Evolutionary conservation across 2,888 invertebrate genomes (phyloP).

Genomic region (Megalurothrips usitatus): DNA sequence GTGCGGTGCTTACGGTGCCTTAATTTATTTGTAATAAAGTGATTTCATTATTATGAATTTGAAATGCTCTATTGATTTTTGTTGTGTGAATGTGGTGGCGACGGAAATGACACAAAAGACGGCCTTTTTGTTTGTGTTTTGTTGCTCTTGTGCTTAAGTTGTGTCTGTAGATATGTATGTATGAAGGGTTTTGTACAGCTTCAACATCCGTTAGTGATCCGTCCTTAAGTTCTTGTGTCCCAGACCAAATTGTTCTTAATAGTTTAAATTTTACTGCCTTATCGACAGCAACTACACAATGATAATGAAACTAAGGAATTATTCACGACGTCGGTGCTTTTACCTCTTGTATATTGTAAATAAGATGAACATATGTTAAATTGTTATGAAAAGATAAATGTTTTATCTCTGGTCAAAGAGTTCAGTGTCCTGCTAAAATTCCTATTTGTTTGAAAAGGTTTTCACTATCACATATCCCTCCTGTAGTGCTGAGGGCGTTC

Average conservation of each 20-base stretch:
- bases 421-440: no score
- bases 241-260: background rate
- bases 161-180: background rate
- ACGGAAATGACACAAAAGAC: no score
- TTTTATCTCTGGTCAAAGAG: background rate
- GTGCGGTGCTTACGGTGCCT: background rate
- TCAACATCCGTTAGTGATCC: background rate
- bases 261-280: background rate
- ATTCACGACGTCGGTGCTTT: no score
- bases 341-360: no score
- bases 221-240: background rate
- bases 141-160: background rate
- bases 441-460: background rate
- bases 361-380: background rate
- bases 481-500: background rate
- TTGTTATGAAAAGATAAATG: background rate
- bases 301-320: no score
- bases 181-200: background rate
- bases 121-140: background rate
- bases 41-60: no score
- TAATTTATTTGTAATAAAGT: background rate
- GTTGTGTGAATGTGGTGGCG: no score
- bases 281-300: no score
- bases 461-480: background rate
- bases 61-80: no score